Conservation (phyloP, 1,140 invertebrate genomes). For the Daktulosphaira vitifoliae region DNA sequence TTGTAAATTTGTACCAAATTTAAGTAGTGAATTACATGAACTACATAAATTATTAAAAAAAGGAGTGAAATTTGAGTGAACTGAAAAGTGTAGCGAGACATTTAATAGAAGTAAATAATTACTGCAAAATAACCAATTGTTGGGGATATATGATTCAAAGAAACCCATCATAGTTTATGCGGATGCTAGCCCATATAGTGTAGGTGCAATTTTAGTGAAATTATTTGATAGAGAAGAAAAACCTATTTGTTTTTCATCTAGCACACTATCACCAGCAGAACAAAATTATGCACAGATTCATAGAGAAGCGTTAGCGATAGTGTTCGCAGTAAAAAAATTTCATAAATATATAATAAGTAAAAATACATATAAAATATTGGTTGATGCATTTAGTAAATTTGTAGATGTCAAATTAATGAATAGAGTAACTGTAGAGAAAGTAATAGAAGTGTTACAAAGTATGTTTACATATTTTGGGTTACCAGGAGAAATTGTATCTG, state of each 20-base stretch:
- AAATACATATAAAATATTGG: not conserved
- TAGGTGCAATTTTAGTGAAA: constrained; percentile 47
- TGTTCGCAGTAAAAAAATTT: constrained; percentile 47
- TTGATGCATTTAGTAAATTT: constrained; percentile 3
- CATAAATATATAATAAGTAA: constrained; percentile 43
- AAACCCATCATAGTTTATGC: not conserved
- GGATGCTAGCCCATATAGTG: constrained; percentile 36
- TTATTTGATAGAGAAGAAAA: constrained; percentile 42
- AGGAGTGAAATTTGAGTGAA: constrained; percentile 34
- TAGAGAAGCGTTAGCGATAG: constrained; percentile 47
- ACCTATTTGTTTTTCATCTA: constrained; percentile 47
- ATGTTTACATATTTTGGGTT: constrained; percentile 4
- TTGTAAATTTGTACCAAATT: constrained; percentile 43
- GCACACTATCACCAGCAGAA: constrained; percentile 45
- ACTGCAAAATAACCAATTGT: not conserved
- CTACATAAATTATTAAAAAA: constrained; percentile 40
- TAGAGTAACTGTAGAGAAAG: not conserved
- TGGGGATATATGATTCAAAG: not conserved
- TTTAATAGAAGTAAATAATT: constrained; percentile 40
- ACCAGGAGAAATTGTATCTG: constrained; percentile 17
- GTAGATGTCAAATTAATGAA: not conserved
- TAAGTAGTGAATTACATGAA: constrained; percentile 41
- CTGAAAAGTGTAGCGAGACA: constrained; percentile 35
- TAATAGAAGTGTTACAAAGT: not conserved
- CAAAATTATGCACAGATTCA: constrained; percentile 48